Conservation (phyloP, 2,888 invertebrate species). For the Amblyteles armatorius region DNA sequence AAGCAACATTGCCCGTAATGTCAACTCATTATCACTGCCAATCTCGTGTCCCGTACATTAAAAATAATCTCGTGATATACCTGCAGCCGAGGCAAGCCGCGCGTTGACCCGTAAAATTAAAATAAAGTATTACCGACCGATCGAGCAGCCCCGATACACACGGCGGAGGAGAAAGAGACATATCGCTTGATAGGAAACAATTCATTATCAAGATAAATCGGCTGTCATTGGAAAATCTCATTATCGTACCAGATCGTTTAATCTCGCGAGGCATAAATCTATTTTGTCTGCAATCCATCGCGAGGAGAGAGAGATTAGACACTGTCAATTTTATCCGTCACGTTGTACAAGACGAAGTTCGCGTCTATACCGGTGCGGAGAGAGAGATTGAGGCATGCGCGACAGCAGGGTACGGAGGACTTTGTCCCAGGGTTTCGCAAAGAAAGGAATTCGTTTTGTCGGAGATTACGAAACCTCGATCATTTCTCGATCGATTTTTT, state of each 20-base stretch:
- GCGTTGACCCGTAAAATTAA: conserved; percentile 58
- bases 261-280: conserved; percentile 61
- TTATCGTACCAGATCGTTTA: conserved; percentile 65
- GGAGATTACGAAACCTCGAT: conserved; percentile 46
- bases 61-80: conserved; percentile 25
- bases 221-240: conserved; percentile 64
- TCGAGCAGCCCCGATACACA: conserved; percentile 31
- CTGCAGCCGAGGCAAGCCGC: not conserved
- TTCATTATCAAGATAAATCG: conserved; percentile 65
- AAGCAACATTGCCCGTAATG: not conserved
- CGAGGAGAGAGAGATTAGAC: conserved; percentile 57
- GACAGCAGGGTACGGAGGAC: conserved; percentile 20
- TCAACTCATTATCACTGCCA: conserved; percentile 15
- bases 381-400: not conserved
- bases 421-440: conserved; percentile 4
- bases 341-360: conserved; percentile 11
- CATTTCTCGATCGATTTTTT: conserved; percentile 32
- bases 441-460: conserved; percentile 35
- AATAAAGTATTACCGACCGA: conserved; percentile 38
- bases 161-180: conserved; percentile 28
- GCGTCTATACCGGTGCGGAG: not conserved
- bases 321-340: conserved; percentile 59
- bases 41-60: not conserved
- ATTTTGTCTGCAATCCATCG: conserved; percentile 49
- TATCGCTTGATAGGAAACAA: conserved; percentile 53